Conservation (phyloP, 2,113 vertebrate genomes). For the Thermophis baileyi region DNA sequence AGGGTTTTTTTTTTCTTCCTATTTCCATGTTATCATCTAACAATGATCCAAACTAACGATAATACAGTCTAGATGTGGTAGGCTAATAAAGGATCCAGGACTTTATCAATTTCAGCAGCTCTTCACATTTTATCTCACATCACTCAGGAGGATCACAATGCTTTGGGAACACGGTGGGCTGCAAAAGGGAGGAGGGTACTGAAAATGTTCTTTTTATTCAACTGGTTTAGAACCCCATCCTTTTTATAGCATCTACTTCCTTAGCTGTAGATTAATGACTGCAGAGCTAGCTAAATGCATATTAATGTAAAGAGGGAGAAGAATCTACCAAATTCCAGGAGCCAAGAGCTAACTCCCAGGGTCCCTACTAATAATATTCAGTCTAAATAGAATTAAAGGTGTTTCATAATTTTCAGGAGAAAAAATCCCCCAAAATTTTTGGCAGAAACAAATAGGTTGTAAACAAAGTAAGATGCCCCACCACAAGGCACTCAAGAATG, state of each 20-base stretch:
- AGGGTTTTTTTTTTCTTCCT: not conserved
- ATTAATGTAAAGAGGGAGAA: not conserved
- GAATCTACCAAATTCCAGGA: not conserved
- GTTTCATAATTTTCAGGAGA: conserved; percentile 58
- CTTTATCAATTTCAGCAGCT: not conserved
- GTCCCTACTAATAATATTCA: not conserved
- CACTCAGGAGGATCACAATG: not conserved
- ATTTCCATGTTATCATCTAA: not conserved
- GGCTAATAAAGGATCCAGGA: not conserved
- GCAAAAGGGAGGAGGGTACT: not conserved
- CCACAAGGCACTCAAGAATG: conserved; percentile 52
- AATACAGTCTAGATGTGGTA: not conserved
- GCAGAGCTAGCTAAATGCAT: not conserved
- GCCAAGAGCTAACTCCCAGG: not conserved
- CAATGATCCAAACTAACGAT: not conserved
- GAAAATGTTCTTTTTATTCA: not conserved
- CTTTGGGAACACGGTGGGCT: not conserved
- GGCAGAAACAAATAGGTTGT: conserved; percentile 30
- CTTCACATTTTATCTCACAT: not conserved
- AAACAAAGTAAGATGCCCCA: not conserved
- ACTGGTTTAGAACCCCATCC: not conserved
- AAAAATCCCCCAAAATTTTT: conserved; percentile 45
- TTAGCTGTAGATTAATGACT: not conserved
- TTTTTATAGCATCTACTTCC: not conserved
- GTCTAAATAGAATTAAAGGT: conserved; percentile 44